Conservation (phyloP, 2,113 vertebrate genomes). For the human region DNA sequence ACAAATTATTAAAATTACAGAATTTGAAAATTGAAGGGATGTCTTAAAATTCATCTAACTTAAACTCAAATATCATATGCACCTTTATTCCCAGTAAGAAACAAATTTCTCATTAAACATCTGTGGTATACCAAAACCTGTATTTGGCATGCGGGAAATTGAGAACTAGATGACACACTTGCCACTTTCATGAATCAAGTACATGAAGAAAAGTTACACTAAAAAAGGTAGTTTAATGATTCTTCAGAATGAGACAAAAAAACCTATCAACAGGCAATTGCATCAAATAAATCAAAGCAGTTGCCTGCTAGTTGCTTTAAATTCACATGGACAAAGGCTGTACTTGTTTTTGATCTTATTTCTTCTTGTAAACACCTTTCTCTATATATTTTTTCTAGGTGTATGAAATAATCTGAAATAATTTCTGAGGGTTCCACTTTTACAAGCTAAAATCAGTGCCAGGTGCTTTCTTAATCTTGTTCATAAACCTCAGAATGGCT, state of each 20-base stretch:
- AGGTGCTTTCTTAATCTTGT: neutral
- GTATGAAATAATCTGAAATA: conserved; percentile 1
- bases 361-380: neutral
- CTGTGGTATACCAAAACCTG: neutral
- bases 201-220: neutral
- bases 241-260: neutral
- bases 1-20: neutral
- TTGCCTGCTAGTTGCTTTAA: neutral
- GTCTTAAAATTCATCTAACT: neutral
- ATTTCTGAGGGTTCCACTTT: neutral
- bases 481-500: neutral
- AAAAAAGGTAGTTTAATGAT: neutral
- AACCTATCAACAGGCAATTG: neutral
- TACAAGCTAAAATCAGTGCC: neutral
- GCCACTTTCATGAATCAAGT: neutral
- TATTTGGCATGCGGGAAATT: neutral
- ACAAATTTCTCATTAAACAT: neutral
- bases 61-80: neutral
- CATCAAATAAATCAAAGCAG: neutral
- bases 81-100: neutral
- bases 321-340: neutral
- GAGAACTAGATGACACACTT: neutral
- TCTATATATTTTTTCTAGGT: neutral
- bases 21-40: neutral
- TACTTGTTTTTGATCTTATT: neutral